Evolutionary conservation across 2,113 vertebrate species (phyloP).

Genomic region (Marcusenius ussheri): DNA sequence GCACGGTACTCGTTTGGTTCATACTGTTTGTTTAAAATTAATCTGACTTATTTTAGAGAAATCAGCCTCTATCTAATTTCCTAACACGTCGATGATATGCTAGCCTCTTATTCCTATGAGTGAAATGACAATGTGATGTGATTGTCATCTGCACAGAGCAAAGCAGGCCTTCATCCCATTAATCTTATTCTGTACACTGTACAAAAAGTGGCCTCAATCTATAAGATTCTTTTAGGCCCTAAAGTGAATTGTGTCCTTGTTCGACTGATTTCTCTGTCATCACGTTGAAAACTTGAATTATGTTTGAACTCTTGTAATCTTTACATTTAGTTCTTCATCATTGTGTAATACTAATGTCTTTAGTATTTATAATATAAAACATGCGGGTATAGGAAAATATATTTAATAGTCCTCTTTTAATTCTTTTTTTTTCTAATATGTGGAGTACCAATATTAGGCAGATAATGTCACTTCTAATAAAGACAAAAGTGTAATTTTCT

Average conservation of each 20-base stretch:
- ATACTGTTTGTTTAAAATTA: conserved; percentile 52
- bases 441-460: conserved; percentile 80
- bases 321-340: conserved; percentile 71
- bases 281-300: conserved; percentile 80
- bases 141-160: conserved; percentile 39
- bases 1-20: conserved; percentile 73
- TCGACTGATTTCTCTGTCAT: conserved; percentile 65
- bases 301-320: conserved; percentile 81
- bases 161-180: conserved; percentile 55
- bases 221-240: conserved; percentile 37
- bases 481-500: conserved; percentile 73
- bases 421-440: conserved; percentile 75
- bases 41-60: conserved; percentile 67
- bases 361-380: conserved; percentile 95
- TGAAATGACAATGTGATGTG: conserved; percentile 41
- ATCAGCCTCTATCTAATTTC: conserved; percentile 49
- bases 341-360: conserved; percentile 86
- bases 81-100: conserved; percentile 55
- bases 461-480: conserved; percentile 75
- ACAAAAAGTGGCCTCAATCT: conserved; percentile 37
- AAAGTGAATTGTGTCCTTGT: conserved; percentile 56
- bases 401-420: conserved; percentile 80
- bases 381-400: conserved; percentile 92
- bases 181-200: conserved; percentile 49
- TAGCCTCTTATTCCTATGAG: conserved; percentile 52